Percentiles rank a stretch among this genome's conserved stretches.
These are phyloP conservation scores for Colossoma macropomum DNA, from an alignment of 2,113 vertebrate species.

Conservation along the genomic window DNA sequence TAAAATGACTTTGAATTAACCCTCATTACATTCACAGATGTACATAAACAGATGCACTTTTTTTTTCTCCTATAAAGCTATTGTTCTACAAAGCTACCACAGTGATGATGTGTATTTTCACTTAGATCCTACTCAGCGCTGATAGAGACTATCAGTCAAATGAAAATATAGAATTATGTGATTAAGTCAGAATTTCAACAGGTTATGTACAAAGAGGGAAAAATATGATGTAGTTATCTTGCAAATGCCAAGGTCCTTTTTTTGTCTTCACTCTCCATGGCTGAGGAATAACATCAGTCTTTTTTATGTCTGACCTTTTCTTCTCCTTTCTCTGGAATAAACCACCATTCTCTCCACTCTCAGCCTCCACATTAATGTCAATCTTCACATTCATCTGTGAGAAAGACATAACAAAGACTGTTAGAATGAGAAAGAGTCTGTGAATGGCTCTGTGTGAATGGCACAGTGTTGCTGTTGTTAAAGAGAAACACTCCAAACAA, in stretches of 20 bases:
- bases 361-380: background rate
- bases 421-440: slow-evolving; percentile 44
- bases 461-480: background rate
- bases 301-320: slow-evolving; percentile 48
- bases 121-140: background rate
- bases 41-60: no score
- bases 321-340: slow-evolving; percentile 32
- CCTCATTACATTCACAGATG: no score
- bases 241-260: slow-evolving; percentile 27
- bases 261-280: background rate
- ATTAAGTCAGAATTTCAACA: background rate
- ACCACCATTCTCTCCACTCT: background rate
- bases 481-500: slow-evolving; percentile 3
- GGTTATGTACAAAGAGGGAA: background rate
- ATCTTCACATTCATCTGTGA: slow-evolving; percentile 11
- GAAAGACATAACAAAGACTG: slow-evolving; percentile 20
- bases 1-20: no score
- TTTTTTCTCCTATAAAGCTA: no score
- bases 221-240: slow-evolving; percentile 9
- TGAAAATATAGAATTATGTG: background rate
- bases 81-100: background rate
- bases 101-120: background rate
- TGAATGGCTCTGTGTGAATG: background rate
- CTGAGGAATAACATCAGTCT: slow-evolving; percentile 35
- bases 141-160: background rate